Percentiles rank a stretch among this genome's conserved stretches.
phyloP scores from a whole-genome alignment of 1,140 invertebrate genomes.

The Mylabris phalerata region DNA sequence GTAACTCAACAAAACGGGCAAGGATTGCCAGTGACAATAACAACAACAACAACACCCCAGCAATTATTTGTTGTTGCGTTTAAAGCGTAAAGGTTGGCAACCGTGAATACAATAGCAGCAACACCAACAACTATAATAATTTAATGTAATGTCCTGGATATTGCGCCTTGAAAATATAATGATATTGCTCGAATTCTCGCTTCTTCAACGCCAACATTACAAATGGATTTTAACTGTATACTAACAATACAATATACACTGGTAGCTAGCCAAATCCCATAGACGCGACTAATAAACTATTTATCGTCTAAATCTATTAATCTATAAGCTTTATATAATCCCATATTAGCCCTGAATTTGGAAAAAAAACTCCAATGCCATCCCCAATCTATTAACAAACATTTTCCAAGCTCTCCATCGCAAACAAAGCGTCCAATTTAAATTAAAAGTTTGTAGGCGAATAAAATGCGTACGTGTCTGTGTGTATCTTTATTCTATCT shows the following conservation, averaged over 20 bases:
- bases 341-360: no score
- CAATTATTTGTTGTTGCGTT: constrained; percentile 16
- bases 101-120: constrained; percentile 2
- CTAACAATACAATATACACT: no score
- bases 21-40: constrained; percentile 4
- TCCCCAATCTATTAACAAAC: no score
- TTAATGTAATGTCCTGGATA: constrained; percentile 9
- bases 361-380: no score
- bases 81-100: constrained; percentile 12
- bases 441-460: not conserved
- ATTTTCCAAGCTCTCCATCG: no score
- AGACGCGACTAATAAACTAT: no score
- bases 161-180: constrained; percentile 5
- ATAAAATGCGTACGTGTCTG: no score
- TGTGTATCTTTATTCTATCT: not conserved
- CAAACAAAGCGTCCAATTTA: not conserved
- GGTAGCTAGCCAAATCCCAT: no score
- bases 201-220: not conserved
- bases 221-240: no score
- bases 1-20: constrained; percentile 7
- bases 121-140: constrained; percentile 10
- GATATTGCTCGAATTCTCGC: not conserved
- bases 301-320: no score
- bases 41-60: not conserved
- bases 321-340: no score